Conservation (phyloP, 2,888 invertebrate genomes). For the Sphaerophoria rueppellii region DNA sequence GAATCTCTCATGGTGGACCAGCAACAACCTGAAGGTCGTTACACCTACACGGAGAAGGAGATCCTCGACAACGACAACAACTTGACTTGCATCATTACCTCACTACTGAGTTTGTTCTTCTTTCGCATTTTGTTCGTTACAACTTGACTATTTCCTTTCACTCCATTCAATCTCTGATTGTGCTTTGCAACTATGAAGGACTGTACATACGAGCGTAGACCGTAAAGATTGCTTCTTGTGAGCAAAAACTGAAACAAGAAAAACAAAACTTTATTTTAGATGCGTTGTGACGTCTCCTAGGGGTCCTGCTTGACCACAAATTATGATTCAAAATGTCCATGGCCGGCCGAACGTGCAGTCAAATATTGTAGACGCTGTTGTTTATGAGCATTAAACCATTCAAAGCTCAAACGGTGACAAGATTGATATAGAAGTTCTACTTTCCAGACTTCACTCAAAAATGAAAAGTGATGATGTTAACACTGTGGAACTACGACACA, state of each 20-base stretch:
- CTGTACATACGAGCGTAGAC: constrained; percentile 15
- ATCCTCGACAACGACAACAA: not conserved
- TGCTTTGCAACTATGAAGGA: constrained; percentile 27
- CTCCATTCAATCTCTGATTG: constrained; percentile 19
- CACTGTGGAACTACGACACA: too few relatives aligned
- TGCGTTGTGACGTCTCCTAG: not conserved
- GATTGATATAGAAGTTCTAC: too few relatives aligned
- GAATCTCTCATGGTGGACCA: constrained; percentile 32
- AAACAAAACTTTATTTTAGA: constrained; percentile 11
- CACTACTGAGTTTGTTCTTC: constrained; percentile 10
- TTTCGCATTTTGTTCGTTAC: constrained; percentile 5
- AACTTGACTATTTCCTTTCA: constrained; percentile 30
- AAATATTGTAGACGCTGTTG: too few relatives aligned
- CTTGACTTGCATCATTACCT: constrained; percentile 21
- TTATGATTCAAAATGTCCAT: constrained; percentile 3
- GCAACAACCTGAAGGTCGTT: constrained; percentile 33
- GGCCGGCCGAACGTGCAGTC: not conserved
- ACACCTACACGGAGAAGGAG: constrained; percentile 32
- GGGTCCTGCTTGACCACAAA: not conserved
- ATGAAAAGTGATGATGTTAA: too few relatives aligned
- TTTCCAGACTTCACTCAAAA: too few relatives aligned
- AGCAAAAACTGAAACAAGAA: not conserved
- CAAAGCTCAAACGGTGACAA: too few relatives aligned
- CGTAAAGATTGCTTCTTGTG: not conserved
- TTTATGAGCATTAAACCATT: too few relatives aligned